Evolutionary conservation across 2,113 vertebrate species (phyloP).

Genomic region (Elaphurus davidianus): DNA sequence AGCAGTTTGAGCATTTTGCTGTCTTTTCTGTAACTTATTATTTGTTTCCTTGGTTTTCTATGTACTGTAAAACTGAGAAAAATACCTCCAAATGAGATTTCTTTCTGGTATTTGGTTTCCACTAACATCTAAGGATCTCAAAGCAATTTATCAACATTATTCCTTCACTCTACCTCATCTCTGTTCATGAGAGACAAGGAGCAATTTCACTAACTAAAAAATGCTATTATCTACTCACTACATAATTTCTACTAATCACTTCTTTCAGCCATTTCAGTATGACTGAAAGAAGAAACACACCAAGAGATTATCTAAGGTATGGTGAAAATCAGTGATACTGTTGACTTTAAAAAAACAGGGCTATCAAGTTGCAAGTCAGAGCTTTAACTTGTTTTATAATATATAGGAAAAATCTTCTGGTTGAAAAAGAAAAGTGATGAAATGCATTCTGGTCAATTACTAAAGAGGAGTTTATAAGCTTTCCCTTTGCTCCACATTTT

Average conservation of each 20-base stretch:
- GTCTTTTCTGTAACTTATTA: background rate
- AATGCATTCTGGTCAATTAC: background rate
- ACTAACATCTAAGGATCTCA: background rate
- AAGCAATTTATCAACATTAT: background rate
- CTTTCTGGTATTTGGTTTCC: background rate
- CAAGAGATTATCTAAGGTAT: background rate
- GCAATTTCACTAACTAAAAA: background rate
- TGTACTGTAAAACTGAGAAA: background rate
- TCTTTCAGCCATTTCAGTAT: background rate
- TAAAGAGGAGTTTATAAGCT: background rate
- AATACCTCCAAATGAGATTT: background rate
- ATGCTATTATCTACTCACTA: background rate
- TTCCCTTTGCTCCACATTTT: background rate
- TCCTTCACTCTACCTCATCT: background rate
- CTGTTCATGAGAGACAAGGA: background rate
- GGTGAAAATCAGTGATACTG: background rate
- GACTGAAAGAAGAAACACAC: background rate
- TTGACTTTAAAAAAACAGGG: background rate
- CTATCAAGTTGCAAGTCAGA: background rate
- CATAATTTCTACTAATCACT: background rate
- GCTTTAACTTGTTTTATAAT: background rate
- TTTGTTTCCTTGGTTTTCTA: background rate
- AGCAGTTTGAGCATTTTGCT: background rate
- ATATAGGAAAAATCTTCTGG: background rate
- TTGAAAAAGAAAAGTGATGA: background rate